A percentile compares a stretch with the other conserved stretches of the same genome.
Evolutionary conservation across 2,113 vertebrate genomes (phyloP).

Genomic region (Gallinago paraguaiae): DNA sequence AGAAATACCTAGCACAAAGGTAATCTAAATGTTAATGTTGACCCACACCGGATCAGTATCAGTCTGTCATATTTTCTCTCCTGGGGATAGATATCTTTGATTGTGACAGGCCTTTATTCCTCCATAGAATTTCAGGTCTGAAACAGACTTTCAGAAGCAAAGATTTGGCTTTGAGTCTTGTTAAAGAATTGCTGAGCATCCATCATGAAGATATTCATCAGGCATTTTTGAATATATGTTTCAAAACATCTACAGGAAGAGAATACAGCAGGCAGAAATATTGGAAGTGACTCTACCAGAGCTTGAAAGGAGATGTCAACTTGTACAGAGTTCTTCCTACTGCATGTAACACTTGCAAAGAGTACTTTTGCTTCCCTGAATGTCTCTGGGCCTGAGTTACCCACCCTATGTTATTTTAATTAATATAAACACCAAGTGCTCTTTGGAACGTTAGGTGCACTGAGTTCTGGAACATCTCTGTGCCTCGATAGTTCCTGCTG

Average conservation of each 20-base stretch:
- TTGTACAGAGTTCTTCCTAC: background rate
- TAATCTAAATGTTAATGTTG: background rate
- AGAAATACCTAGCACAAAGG: background rate
- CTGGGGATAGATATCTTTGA: background rate
- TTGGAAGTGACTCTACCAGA: background rate
- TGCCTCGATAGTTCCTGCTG: background rate
- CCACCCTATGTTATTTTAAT: fast-evolving
- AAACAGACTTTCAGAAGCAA: background rate
- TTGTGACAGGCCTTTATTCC: background rate
- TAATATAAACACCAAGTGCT: background rate
- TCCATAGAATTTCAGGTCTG: background rate
- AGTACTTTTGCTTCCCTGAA: background rate
- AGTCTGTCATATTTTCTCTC: background rate
- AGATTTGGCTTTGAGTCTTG: background rate
- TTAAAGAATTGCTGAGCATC: background rate
- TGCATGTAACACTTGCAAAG: background rate
- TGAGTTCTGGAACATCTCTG: fast-evolving
- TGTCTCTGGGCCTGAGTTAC: background rate
- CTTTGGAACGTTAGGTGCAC: background rate
- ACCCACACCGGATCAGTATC: background rate
- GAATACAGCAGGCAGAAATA: background rate
- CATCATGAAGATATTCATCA: background rate
- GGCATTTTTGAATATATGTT: background rate
- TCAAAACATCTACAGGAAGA: background rate
- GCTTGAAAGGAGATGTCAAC: background rate